A percentile compares a stretch with the other conserved stretches of the same genome.
Evolutionary conservation across 2,113 vertebrate species (phyloP).

Genomic region (Seriola rivoliana): DNA sequence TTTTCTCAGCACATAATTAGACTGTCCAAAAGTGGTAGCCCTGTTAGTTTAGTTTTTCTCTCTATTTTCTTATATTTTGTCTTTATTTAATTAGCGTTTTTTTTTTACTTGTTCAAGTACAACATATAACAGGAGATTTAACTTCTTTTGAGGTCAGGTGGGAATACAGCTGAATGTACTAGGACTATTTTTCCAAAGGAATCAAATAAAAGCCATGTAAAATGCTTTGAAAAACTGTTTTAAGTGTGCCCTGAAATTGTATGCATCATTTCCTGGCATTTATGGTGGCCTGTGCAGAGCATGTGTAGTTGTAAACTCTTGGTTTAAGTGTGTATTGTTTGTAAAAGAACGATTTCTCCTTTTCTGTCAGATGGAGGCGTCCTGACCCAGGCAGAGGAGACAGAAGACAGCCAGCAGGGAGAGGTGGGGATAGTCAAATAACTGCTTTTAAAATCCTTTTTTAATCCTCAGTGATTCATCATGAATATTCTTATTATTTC

Average conservation of each 20-base stretch:
- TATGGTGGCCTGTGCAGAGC: background rate
- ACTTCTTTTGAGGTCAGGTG: no score
- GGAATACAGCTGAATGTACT: no score
- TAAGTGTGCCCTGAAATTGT: background rate
- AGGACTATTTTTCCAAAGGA: no score
- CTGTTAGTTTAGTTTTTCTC: no score
- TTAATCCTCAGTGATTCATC: background rate
- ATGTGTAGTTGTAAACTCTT: background rate
- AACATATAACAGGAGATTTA: no score
- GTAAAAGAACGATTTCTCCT: background rate
- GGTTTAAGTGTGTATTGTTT: background rate
- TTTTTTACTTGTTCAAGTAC: no score
- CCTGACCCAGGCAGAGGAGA: conserved; percentile 65
- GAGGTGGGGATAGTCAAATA: conserved; percentile 40
- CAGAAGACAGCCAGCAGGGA: conserved; percentile 69
- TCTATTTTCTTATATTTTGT: no score
- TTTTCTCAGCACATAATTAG: background rate
- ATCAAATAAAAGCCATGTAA: no score
- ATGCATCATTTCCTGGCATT: background rate
- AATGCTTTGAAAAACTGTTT: no score
- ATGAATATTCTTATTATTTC: conserved; percentile 7
- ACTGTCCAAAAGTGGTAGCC: no score
- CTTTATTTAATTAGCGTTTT: no score
- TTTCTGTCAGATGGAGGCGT: conserved; percentile 54
- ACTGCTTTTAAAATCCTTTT: background rate